Base-by-base conservation (phyloP, 1,140 invertebrate species). In the Drosophila persimilis region DNA sequence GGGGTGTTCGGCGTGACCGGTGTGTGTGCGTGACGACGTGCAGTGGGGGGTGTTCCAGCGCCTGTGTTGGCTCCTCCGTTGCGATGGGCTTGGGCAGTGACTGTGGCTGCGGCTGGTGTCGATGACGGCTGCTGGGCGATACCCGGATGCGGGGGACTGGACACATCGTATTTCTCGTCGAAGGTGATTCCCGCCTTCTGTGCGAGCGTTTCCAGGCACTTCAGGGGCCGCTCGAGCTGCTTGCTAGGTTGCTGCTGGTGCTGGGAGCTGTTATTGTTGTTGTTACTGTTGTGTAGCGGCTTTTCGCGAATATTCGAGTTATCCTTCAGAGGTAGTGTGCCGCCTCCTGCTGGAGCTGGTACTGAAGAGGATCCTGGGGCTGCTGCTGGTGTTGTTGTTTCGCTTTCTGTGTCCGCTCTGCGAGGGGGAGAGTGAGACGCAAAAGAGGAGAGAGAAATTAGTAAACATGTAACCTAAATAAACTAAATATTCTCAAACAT, bases 141-240 rank as follows among this genome's bases (percentile, higher is more conserved):
- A 90, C 84, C 89, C 39, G 85, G 92, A 84, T 91, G 90, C 52
- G 83, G 91, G 44, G 80, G 92, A 83, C 91, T 92, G 59, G 93
- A 93, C 62, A 93, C 93, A 90, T 94, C 94, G 91, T 94, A 95
- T 90, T 94, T 94, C 88, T 94, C 94, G 77, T 94, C 94, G 73
- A 94, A 93, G 26, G 93, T 94, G 9, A 94, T 94, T 2, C 94
- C 94, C 51, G 94, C 94, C 71, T 95, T 95, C 72, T 95, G 94
- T 9, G 94, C 94, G 41, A 95, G 91, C 7, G 94, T 95, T 75
- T 94, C 94, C 67, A 95, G 89, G 77, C 94, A 94, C 92, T 94
- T 94, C n/a, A 94, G 90, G 0, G 94, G 94, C 35, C 94, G 73
- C 61, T 91, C 88, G 26, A 84, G 74, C 46, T 72, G 79, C 44